Conservation (phyloP, 2,113 vertebrate species). For the Stegostoma tigrinum region DNA sequence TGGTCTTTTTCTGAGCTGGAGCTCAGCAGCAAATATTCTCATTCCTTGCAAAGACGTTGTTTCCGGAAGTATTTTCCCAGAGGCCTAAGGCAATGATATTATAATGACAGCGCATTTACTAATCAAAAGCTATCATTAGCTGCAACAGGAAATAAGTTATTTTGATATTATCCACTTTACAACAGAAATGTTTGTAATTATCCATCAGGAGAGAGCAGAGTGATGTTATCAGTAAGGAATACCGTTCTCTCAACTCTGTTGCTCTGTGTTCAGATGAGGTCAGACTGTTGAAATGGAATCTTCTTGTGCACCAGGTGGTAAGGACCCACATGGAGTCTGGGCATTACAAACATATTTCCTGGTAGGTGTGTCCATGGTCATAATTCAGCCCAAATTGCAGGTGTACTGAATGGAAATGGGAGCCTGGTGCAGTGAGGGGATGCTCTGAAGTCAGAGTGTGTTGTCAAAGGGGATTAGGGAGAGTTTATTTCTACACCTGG, state of each 20-base stretch:
- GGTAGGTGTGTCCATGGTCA: background rate
- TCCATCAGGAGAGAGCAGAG: background rate
- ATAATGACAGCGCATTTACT: background rate
- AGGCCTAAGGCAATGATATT: background rate
- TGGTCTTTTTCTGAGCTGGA: background rate
- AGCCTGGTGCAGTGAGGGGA: background rate
- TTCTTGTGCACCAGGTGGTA: background rate
- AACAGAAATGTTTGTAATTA: constrained; percentile 6
- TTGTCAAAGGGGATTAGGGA: background rate
- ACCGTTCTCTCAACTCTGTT: background rate
- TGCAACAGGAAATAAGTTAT: constrained; percentile 28
- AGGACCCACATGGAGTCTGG: background rate
- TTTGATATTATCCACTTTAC: constrained; percentile 19
- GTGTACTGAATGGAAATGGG: background rate
- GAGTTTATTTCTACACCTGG: background rate
- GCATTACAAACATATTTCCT: background rate
- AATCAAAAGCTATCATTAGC: constrained; percentile 16
- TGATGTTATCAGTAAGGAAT: background rate
- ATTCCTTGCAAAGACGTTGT: background rate
- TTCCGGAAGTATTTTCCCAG: background rate
- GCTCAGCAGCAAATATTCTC: background rate
- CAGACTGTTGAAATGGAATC: background rate
- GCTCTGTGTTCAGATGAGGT: background rate
- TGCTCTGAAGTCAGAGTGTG: background rate
- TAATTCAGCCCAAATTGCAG: background rate